A percentile compares a stretch with the other conserved stretches of the same genome.
Evolutionary conservation across 2,797 vertebrate species (phyloP).

Genomic region (Myotis daubentonii): DNA sequence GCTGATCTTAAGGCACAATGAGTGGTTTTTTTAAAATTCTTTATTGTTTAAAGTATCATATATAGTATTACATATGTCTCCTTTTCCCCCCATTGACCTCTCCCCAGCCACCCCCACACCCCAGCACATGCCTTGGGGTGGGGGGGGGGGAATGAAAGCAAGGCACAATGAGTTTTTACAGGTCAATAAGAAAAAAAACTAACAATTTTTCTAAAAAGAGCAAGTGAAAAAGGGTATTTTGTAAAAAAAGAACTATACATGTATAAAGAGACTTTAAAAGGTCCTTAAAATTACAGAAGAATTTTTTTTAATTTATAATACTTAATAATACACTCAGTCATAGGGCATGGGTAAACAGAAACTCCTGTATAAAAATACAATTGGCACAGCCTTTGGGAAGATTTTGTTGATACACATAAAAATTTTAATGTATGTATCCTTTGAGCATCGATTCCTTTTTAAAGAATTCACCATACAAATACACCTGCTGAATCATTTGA

Average conservation of each 20-base stretch:
- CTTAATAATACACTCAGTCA: not conserved
- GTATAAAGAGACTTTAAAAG: not conserved
- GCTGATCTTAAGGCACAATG: not conserved
- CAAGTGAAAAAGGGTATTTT: not conserved
- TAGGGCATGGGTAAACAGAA: not conserved
- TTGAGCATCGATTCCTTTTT: not conserved
- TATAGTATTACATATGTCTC: no score
- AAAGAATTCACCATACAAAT: constrained; percentile 4
- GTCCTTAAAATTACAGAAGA: not conserved
- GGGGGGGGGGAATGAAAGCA: not conserved
- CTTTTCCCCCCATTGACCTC: no score
- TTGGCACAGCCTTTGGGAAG: not conserved
- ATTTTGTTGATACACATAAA: not conserved
- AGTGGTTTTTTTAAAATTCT: not conserved
- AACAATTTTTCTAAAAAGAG: not conserved
- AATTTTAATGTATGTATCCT: not conserved
- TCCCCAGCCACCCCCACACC: no score
- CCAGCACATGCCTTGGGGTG: no score
- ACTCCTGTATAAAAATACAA: not conserved
- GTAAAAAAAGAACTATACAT: not conserved
- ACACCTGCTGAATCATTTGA: not conserved
- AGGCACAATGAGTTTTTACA: not conserved
- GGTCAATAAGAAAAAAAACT: not conserved
- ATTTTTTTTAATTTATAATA: not conserved
- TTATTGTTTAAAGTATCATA: no score